Evolutionary conservation across 2,888 invertebrate species (phyloP).

Genomic region (Agrochola lychnidis): DNA sequence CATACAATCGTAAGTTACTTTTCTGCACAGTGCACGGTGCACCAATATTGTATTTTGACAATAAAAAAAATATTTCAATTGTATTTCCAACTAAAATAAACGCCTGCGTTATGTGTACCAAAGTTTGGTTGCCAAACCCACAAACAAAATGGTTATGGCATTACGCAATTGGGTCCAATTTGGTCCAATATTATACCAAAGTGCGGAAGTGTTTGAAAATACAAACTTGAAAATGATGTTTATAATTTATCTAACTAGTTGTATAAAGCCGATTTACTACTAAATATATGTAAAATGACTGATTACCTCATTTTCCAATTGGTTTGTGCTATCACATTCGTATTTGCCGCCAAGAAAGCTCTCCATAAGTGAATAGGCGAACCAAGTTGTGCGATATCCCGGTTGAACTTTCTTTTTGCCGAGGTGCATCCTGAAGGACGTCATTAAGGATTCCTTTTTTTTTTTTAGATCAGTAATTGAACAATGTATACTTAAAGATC

Average conservation of each 20-base stretch:
- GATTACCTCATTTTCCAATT: conserved; percentile 81
- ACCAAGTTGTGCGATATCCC: conserved; percentile 82
- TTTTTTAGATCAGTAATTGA: conserved; percentile 82
- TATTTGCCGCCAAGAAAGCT: conserved; percentile 86
- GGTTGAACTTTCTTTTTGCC: conserved; percentile 78
- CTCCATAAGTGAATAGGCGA: conserved; percentile 85
- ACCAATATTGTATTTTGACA: conserved; percentile 2
- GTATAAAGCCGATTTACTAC: not conserved
- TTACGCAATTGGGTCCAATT: conserved; percentile 70
- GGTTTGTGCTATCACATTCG: conserved; percentile 81
- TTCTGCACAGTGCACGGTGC: not conserved
- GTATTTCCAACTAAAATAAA: conserved; percentile 12
- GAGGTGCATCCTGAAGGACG: conserved; percentile 82
- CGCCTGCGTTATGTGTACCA: conserved; percentile 8
- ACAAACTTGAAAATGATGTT: conserved; percentile 19
- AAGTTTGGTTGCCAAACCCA: conserved; percentile 55
- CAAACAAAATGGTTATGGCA: conserved; percentile 50
- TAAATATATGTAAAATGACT: conserved; percentile 1
- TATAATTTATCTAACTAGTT: not conserved
- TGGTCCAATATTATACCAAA: conserved; percentile 64
- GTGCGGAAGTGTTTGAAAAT: conserved; percentile 30
- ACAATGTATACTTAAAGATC: conserved; percentile 76
- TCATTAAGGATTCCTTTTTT: conserved; percentile 88
- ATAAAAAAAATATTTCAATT: not conserved
- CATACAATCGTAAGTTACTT: not conserved